Evolutionary conservation across 2,113 vertebrate species (phyloP).

Genomic region (Centropristis striata): DNA sequence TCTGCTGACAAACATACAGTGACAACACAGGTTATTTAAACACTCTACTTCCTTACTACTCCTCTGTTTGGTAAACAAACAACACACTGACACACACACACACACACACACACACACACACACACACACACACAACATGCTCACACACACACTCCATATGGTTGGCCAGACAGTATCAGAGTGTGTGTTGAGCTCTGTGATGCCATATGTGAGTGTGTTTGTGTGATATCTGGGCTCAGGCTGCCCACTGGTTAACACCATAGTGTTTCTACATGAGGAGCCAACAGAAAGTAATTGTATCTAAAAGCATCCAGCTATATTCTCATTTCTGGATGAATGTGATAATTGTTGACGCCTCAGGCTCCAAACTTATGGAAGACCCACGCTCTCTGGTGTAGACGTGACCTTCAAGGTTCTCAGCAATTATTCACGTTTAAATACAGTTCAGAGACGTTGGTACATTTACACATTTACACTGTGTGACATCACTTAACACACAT

Average conservation of each 20-base stretch:
- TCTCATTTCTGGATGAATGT: constrained; percentile 34
- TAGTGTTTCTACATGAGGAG: constrained; percentile 33
- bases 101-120: constrained; percentile 14
- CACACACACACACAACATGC: constrained; percentile 14
- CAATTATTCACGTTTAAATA: constrained; percentile 40
- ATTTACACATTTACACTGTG: neutral
- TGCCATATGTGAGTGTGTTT: constrained; percentile 25
- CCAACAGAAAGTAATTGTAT: constrained; percentile 34
- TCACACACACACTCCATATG: constrained; percentile 38
- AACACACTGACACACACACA: too few species aligned
- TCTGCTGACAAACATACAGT: constrained; percentile 21
- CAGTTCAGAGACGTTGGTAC: neutral
- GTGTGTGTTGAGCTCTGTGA: constrained; percentile 11
- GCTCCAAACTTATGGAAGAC: neutral
- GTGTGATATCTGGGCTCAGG: constrained; percentile 16
- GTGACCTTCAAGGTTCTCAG: constrained; percentile 35
- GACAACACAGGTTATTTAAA: constrained; percentile 24
- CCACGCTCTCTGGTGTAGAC: constrained; percentile 2
- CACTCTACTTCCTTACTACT: constrained; percentile 31
- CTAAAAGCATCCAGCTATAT: constrained; percentile 30
- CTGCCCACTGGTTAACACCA: neutral
- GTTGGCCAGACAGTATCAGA: constrained; percentile 27
- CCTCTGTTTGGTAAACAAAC: constrained; percentile 51
- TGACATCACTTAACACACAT: constrained; percentile 18
- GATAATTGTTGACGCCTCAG: constrained; percentile 30